Conservation (phyloP, 2,113 vertebrate genomes). For the Pipa parva region DNA sequence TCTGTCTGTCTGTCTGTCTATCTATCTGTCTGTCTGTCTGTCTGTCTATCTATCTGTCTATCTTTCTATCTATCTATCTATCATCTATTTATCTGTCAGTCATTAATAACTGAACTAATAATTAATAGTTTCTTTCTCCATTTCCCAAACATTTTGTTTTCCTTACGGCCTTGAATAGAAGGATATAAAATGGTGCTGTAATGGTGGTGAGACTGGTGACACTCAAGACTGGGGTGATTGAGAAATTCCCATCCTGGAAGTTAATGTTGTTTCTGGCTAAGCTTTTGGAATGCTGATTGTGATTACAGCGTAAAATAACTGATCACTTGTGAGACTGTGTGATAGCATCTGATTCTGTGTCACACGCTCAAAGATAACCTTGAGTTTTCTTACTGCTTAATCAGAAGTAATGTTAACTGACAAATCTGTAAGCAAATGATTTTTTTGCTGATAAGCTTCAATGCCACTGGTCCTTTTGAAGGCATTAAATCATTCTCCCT, state of each 20-base stretch:
- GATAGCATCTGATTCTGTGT: conserved; percentile 37
- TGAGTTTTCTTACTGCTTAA: conserved; percentile 38
- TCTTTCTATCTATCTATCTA: neutral
- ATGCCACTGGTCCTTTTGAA: conserved; percentile 13
- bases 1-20: neutral
- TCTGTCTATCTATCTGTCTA: neutral
- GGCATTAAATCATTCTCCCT: neutral
- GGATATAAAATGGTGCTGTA: neutral
- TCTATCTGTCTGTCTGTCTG: neutral
- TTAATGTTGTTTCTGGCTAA: conserved; percentile 37
- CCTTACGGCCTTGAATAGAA: neutral
- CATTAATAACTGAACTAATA: too few species aligned
- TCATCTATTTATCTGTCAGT: neutral
- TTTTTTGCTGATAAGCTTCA: conserved; percentile 26
- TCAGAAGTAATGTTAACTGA: conserved; percentile 40
- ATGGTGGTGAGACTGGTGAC: neutral
- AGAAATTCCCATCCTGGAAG: conserved; percentile 39
- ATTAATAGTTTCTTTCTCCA: too few species aligned
- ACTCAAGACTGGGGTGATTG: conserved; percentile 34
- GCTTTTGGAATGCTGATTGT: conserved; percentile 37
- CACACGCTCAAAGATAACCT: conserved; percentile 37
- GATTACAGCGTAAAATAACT: conserved; percentile 40
- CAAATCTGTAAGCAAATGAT: conserved; percentile 38
- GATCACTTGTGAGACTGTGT: conserved; percentile 41
- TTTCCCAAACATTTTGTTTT: neutral